phyloP scores from a whole-genome alignment of 2,797 vertebrate genomes.

The Poeciliopsis presidionis region DNA sequence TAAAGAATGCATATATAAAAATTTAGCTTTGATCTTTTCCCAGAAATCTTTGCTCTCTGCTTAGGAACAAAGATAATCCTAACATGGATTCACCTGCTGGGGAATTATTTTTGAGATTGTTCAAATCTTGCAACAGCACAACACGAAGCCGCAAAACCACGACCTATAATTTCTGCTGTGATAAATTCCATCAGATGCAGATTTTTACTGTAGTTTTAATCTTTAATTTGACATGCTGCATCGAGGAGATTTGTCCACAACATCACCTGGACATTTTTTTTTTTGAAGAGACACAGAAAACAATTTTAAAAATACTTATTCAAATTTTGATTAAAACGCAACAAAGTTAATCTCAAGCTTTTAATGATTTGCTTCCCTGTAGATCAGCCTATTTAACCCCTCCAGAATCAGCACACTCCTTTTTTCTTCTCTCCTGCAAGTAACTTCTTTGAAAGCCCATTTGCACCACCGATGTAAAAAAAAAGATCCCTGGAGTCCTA shows the following conservation, averaged over 20 bases:
- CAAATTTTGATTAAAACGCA: neutral
- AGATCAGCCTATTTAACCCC: neutral
- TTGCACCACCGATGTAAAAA: neutral
- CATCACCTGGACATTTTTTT: neutral
- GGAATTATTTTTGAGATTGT: neutral
- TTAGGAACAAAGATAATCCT: neutral
- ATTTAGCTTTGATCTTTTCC: neutral
- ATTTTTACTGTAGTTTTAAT: constrained; percentile 20
- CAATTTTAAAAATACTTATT: neutral
- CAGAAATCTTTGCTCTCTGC: neutral
- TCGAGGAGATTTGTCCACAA: constrained; percentile 3
- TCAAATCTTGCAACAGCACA: neutral
- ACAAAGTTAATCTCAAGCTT: neutral
- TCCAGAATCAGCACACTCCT: neutral
- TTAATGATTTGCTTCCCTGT: neutral
- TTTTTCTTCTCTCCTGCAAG: neutral
- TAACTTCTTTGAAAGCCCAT: neutral
- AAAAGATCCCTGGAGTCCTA: neutral
- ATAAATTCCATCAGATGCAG: constrained; percentile 38
- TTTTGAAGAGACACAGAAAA: neutral
- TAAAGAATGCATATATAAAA: neutral
- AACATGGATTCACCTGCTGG: neutral
- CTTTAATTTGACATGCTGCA: constrained; percentile 30
- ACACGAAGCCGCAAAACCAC: neutral
- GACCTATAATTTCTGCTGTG: neutral